These are phyloP conservation scores for Notechis scutatus DNA, from an alignment of 2,113 vertebrate species.

Conservation along the genomic window DNA sequence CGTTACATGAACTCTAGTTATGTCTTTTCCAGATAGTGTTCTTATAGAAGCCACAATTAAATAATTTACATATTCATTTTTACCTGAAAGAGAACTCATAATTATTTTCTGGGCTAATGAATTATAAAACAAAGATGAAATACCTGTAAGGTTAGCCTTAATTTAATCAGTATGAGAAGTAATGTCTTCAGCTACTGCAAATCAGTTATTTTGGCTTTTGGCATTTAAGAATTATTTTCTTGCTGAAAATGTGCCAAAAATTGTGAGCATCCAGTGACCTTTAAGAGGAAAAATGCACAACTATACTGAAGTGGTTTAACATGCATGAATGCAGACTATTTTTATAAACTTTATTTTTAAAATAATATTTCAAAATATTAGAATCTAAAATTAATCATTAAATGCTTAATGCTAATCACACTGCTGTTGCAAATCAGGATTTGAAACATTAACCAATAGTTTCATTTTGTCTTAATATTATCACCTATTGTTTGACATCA, in stretches of 20 bases:
- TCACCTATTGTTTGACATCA: background rate
- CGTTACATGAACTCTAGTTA: background rate
- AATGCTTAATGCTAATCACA: background rate
- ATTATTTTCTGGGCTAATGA: slow-evolving; percentile 19
- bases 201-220: slow-evolving; percentile 39
- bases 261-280: slow-evolving; percentile 10
- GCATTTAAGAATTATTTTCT: background rate
- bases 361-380: background rate
- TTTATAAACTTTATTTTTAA: slow-evolving; percentile 6
- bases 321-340: slow-evolving; percentile 13
- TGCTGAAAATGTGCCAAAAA: background rate
- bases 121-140: slow-evolving; percentile 43
- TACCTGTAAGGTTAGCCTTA: slow-evolving; percentile 30
- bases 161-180: slow-evolving; percentile 22
- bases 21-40: background rate
- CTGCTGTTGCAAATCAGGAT: background rate
- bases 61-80: background rate
- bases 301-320: background rate
- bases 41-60: background rate
- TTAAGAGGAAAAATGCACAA: slow-evolving; percentile 8
- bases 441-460: background rate
- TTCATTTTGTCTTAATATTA: background rate
- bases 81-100: background rate
- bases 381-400: background rate
- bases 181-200: slow-evolving; percentile 25